Evolutionary conservation across 2,797 vertebrate genomes (phyloP).

Genomic region (Microchirus variegatus): DNA sequence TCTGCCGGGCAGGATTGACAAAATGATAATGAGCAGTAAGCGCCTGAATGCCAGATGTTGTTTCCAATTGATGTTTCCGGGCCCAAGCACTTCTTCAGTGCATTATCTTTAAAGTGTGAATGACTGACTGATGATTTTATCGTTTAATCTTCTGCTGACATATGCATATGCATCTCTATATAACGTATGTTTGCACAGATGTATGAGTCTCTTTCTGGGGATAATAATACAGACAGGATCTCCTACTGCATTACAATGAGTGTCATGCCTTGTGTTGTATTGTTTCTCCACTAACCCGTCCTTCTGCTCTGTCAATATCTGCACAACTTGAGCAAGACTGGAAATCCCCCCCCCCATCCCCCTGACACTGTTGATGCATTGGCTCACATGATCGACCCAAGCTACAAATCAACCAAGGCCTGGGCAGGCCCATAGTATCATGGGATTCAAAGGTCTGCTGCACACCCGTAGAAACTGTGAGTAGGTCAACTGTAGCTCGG

Average conservation of each 20-base stretch:
- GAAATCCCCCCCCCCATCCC: conserved; percentile 25
- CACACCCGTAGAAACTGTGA: neutral
- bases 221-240: conserved; percentile 4
- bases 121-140: no score
- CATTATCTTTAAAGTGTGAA: no score
- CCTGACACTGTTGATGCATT: conserved; percentile 16
- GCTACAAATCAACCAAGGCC: conserved; percentile 24
- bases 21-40: no score
- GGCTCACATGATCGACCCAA: conserved; percentile 16
- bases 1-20: no score
- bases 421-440: neutral
- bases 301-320: conserved; percentile 12
- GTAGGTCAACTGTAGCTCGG: neutral
- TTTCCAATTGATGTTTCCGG: no score
- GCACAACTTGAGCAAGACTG: conserved; percentile 4
- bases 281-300: conserved; percentile 15
- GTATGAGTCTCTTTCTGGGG: neutral
- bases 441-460: conserved; percentile 13
- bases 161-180: no score
- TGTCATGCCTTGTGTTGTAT: conserved; percentile 6
- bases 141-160: no score
- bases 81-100: no score
- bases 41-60: no score
- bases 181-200: no score
- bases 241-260: conserved; percentile 11